Evolutionary conservation across 2,797 vertebrate species (phyloP).

Genomic region (Sus cebifrons): DNA sequence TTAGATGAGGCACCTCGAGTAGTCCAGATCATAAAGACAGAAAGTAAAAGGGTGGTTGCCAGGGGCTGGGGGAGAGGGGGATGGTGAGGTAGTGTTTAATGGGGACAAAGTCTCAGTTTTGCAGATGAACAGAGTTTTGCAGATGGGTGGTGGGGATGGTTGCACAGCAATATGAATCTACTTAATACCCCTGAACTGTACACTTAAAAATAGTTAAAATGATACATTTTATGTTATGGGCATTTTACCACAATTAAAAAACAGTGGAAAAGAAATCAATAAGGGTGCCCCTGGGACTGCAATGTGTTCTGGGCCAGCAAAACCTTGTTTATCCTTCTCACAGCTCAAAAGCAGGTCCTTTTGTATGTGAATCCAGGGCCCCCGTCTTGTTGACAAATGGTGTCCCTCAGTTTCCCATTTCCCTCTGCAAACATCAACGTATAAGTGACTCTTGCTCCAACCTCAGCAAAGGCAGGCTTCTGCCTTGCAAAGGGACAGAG

Average conservation of each 20-base stretch:
- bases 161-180: not conserved
- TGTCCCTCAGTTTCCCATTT: not conserved
- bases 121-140: not conserved
- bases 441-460: not conserved
- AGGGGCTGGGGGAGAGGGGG: rapidly evolving
- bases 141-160: not conserved
- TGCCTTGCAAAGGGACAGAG: not conserved
- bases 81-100: not conserved
- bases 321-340: not conserved
- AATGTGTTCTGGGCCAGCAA: not conserved
- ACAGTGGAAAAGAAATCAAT: not conserved
- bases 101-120: not conserved
- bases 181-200: not conserved
- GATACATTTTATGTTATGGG: not conserved
- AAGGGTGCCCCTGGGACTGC: too few species aligned
- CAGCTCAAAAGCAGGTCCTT: not conserved
- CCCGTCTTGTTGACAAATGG: not conserved
- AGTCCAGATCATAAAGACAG: not conserved
- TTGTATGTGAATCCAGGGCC: not conserved
- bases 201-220: not conserved
- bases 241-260: not conserved
- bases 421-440: not conserved
- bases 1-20: not conserved
- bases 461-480: not conserved
- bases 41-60: not conserved